Evolutionary conservation across 1,140 invertebrate genomes (phyloP), one percentile per base, ranked within the genome.

Genomic region (Lepidurus couesii): DNA sequence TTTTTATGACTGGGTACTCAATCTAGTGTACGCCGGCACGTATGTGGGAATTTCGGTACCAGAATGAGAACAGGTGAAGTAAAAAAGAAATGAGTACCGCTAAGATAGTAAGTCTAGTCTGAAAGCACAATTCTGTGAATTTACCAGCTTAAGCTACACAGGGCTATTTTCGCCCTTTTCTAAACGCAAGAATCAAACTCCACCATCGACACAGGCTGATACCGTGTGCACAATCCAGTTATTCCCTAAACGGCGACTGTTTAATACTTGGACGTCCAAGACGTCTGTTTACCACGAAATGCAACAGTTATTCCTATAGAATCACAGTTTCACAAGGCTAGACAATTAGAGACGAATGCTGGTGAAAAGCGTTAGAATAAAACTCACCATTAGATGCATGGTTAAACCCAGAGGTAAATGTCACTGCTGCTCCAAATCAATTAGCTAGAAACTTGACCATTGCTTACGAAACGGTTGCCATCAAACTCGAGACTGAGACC

Each of bases 401-500:
- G 53, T 65, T 11, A 34, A 34, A 13, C 53, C 8, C 53, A 65
- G 13, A 11, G 16, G 53, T 65, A 65, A 65, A 1, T n/a, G 21
- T 65, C 53, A 65, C 53, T 65, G 53, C 13, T 65, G 53, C 13
- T 65, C 53, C 13, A 65, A 21, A 65, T 65, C 53, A 65, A 65
- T 65, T 65, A 65, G 8, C 53, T n/a, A 65, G 16, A 65, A 65
- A 65, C 53, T 65, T 65, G 21, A 65, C 47, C 53, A 65, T 65
- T 13, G 53, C 53, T 65, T 65, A 65, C 53, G 53, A 65, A 65
- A 65, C 53, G 53, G 53, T 65, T 65, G 53, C n/a, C 53, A 65
- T 21, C 53, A 65, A 65, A 65, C 21, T 65, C 53, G 53, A 65
- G 9, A 65, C 53, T 65, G 53, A 65, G 53, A 7, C 53, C 53